phyloP scores from a whole-genome alignment of 2,797 vertebrate genomes.

The Anomalospiza imberbis region DNA sequence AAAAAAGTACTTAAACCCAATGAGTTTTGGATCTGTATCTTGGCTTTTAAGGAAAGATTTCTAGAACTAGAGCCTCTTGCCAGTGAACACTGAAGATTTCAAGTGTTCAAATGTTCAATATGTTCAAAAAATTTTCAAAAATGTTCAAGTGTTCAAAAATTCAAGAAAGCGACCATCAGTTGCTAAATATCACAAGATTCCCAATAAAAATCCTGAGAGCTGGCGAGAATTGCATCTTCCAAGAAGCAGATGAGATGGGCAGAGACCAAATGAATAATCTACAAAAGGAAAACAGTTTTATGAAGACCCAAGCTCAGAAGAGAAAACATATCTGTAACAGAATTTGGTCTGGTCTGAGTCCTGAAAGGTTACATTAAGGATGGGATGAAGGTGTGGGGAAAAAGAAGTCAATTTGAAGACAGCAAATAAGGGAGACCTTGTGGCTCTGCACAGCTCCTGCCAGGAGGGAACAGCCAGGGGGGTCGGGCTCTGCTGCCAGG shows the following conservation, averaged over 20 bases:
- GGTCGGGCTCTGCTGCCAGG: neutral
- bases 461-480: neutral
- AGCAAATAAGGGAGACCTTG: neutral
- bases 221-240: neutral
- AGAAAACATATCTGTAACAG: neutral
- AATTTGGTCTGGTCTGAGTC: neutral
- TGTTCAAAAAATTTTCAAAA: too few relatives aligned
- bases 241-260: neutral
- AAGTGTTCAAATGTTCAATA: neutral
- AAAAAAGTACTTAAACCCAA: neutral
- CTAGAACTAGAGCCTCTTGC: neutral
- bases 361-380: too few relatives aligned
- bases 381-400: neutral
- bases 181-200: neutral
- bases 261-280: neutral
- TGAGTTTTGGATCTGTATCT: neutral
- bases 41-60: neutral
- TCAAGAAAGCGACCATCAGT: neutral
- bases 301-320: neutral
- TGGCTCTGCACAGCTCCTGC: neutral
- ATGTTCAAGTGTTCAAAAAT: neutral
- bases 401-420: neutral
- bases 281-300: neutral
- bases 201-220: neutral
- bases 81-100: neutral